A percentile compares a stretch with the other conserved stretches of the same genome.
phyloP scores from a whole-genome alignment of 2,888 invertebrate genomes.

The Xanthia icteritia region DNA sequence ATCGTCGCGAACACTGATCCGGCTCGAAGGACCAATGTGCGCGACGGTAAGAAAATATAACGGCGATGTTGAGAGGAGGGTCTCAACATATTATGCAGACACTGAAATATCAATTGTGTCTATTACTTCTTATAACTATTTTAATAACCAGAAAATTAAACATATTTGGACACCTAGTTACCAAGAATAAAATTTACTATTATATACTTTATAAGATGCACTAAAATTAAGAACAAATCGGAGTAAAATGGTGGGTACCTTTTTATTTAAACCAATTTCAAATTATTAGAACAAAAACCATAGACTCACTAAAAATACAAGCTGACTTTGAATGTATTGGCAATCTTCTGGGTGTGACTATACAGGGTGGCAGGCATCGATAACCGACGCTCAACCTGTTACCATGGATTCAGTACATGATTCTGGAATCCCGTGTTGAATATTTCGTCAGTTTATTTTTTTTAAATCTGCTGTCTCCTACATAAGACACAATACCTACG shows the following conservation, averaged over 20 bases:
- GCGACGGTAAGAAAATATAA: too few species aligned
- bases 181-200: conserved; percentile 8
- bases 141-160: conserved; percentile 13
- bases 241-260: neutral
- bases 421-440: too few species aligned
- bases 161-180: conserved; percentile 44
- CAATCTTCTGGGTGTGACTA: neutral
- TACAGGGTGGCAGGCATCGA: neutral
- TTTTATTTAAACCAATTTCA: neutral
- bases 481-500: too few species aligned
- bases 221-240: conserved; percentile 4
- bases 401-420: neutral
- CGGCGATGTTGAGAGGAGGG: too few species aligned
- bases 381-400: neutral
- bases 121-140: conserved; percentile 24
- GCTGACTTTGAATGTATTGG: neutral
- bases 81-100: too few species aligned
- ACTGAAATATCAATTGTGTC: conserved; percentile 18
- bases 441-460: too few species aligned
- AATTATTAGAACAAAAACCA: neutral
- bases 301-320: neutral
- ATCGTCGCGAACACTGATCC: too few species aligned
- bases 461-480: too few species aligned
- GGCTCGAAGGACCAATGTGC: too few species aligned
- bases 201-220: neutral